These are phyloP conservation scores for Nyctereutes procyonoides DNA, from an alignment of 2,113 vertebrate genomes.

Conservation along the genomic window DNA sequence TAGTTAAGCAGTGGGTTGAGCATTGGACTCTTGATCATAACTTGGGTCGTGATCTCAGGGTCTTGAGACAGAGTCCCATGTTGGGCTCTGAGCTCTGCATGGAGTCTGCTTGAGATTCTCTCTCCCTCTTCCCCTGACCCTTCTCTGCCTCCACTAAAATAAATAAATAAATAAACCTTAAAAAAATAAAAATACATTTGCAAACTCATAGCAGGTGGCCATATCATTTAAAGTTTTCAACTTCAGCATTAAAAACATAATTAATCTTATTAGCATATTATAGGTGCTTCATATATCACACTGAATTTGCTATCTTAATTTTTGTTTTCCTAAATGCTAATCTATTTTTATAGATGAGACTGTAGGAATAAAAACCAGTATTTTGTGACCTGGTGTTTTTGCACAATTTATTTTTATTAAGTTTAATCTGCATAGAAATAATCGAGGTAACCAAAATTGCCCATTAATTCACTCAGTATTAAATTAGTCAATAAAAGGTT, in stretches of 20 bases:
- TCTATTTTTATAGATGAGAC: background rate
- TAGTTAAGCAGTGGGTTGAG: background rate
- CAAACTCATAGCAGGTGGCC: background rate
- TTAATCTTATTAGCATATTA: background rate
- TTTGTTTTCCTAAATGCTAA: background rate
- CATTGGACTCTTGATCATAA: background rate
- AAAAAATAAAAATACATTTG: background rate
- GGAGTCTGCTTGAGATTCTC: background rate
- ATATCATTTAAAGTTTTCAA: background rate
- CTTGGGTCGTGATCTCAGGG: background rate
- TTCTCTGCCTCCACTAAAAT: background rate
- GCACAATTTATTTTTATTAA: background rate
- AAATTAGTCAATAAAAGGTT: background rate
- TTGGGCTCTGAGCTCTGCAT: background rate
- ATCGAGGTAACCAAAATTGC: background rate
- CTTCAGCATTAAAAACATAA: background rate
- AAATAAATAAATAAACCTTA: background rate
- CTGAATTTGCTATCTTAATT: background rate
- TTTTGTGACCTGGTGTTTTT: background rate
- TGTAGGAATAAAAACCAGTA: background rate
- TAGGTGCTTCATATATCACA: background rate
- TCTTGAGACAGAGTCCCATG: background rate
- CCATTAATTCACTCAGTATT: background rate
- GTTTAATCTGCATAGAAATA: background rate
- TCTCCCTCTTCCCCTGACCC: background rate